Percentiles rank a stretch among this genome's conserved stretches.
phyloP scores from a whole-genome alignment of 1,140 invertebrate species.

The Drosophila subobscura region DNA sequence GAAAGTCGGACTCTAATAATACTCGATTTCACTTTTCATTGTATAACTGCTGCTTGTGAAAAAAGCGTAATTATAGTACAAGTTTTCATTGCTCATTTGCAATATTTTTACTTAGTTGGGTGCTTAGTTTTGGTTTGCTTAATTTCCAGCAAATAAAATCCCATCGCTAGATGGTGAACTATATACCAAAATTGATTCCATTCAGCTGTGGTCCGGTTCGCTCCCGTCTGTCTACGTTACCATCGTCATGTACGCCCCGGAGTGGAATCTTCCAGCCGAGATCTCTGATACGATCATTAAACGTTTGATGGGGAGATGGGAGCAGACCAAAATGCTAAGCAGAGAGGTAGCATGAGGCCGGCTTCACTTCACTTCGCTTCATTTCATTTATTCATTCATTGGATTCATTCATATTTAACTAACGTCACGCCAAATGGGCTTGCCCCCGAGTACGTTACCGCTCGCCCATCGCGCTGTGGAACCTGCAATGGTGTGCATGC shows the following conservation, averaged over 20 bases:
- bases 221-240: slow-evolving; percentile 27
- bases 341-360: slow-evolving; percentile 2
- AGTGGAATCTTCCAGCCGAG: slow-evolving; percentile 1
- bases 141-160: neutral
- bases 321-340: slow-evolving; percentile 36
- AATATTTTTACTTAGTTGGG: too few relatives aligned
- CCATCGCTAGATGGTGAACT: slow-evolving; percentile 31
- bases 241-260: slow-evolving; percentile 17
- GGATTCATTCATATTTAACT: slow-evolving; percentile 42
- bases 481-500: slow-evolving; percentile 51
- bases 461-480: neutral
- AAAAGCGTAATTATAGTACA: too few relatives aligned
- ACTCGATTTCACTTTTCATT: too few relatives aligned
- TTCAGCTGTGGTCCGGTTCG: slow-evolving; percentile 8
- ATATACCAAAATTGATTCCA: slow-evolving; percentile 27
- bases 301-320: slow-evolving; percentile 1
- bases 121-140: slow-evolving; percentile 5
- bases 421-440: slow-evolving; percentile 37
- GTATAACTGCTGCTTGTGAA: too few relatives aligned
- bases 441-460: neutral
- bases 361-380: slow-evolving; percentile 8
- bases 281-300: slow-evolving; percentile 3
- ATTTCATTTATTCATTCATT: slow-evolving; percentile 47
- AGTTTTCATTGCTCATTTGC: too few relatives aligned
- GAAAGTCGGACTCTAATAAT: too few relatives aligned